Conservation (phyloP, 2,888 invertebrate species). For the Rhopalosiphum nymphaeae region DNA sequence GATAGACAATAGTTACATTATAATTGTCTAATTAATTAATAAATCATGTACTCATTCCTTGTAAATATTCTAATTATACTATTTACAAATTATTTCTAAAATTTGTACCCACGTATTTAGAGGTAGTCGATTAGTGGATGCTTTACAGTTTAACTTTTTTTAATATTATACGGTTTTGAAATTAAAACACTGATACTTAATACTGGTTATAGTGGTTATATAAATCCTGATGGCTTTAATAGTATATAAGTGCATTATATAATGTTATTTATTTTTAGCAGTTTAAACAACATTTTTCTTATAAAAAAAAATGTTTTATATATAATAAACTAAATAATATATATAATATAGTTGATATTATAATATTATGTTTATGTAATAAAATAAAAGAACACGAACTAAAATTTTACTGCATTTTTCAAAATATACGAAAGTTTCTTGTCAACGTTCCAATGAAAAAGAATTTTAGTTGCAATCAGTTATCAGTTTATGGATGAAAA, state of each 20-base stretch:
- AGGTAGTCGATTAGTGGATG: background rate
- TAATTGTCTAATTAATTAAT: no score
- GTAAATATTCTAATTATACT: background rate
- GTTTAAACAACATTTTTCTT: background rate
- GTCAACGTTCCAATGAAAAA: background rate
- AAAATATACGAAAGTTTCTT: background rate
- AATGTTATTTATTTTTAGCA: background rate
- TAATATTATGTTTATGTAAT: background rate
- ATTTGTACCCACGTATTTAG: background rate
- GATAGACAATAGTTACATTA: background rate
- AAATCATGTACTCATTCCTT: background rate
- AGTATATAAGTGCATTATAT: background rate
- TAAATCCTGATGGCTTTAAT: background rate
- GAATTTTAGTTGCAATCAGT: background rate
- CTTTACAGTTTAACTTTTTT: background rate
- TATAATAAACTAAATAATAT: background rate
- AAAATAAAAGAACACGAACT: background rate
- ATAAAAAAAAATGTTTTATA: background rate
- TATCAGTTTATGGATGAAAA: background rate
- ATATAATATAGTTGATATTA: background rate
- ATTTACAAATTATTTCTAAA: background rate
- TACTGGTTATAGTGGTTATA: background rate
- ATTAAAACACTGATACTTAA: background rate
- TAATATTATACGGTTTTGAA: background rate
- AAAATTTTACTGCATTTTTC: background rate